Conservation (phyloP, 1,140 invertebrate genomes). For the Temnothorax curvispinosus region DNA sequence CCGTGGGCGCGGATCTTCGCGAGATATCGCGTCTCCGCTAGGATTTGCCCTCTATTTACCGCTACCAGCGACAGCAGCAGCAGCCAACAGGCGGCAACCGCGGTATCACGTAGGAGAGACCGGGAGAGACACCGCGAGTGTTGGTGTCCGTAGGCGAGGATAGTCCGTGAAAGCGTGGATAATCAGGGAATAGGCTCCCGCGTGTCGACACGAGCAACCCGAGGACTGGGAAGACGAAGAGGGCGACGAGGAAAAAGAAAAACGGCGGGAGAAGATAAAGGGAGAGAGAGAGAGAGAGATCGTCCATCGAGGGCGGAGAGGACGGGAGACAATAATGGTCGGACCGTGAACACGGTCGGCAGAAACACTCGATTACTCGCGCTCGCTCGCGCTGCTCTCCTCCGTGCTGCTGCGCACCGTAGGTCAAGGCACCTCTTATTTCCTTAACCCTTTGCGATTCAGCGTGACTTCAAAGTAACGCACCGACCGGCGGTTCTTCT, state of each 20-base stretch:
- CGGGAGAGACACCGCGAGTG: not conserved
- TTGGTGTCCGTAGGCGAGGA: conserved; percentile 60
- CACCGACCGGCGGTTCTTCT: conserved; percentile 12
- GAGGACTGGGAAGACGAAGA: conserved; percentile 3
- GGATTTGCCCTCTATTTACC: conserved; percentile 23
- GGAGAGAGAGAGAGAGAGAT: not conserved
- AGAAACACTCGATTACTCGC: conserved; percentile 43
- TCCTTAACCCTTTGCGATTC: conserved; percentile 48
- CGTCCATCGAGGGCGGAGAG: not conserved
- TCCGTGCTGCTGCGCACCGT: conserved; percentile 18
- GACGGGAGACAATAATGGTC: conserved; percentile 40
- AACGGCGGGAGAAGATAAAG: not conserved
- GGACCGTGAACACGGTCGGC: conserved; percentile 30
- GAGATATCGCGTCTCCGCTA: conserved; percentile 6
- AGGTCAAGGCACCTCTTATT: conserved; percentile 62
- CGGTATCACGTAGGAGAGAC: not conserved
- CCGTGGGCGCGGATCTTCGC: conserved; percentile 38
- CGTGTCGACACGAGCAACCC: not conserved
- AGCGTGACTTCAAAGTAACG: conserved; percentile 51
- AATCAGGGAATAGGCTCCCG: conserved; percentile 63
- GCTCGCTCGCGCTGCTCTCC: conserved; percentile 5
- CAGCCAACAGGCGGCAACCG: too few species aligned
- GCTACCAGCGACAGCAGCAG: conserved; percentile 50
- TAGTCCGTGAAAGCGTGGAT: conserved; percentile 63
- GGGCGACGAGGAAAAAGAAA: conserved; percentile 14